Conservation (phyloP, 1,140 invertebrate species). For the Euura lappo region DNA sequence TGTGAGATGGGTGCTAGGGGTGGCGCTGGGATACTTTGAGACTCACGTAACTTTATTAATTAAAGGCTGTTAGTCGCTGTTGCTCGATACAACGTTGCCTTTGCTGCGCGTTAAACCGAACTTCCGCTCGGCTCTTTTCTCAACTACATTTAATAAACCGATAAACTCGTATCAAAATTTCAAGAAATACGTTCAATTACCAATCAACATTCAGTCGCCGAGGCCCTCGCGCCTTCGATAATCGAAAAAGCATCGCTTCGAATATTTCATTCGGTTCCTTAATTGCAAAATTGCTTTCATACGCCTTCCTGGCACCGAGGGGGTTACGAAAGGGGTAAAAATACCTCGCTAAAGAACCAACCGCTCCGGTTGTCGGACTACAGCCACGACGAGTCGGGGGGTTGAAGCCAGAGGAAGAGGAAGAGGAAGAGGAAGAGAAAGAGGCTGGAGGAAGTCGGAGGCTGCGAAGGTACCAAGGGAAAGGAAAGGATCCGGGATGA, state of each 20-base stretch:
- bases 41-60: slow-evolving; percentile 59
- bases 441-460: slow-evolving; percentile 9
- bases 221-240: not conserved
- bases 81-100: slow-evolving; percentile 43
- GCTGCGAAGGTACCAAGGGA: slow-evolving; percentile 38
- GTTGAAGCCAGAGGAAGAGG: slow-evolving; percentile 4
- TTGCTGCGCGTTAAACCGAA: not conserved
- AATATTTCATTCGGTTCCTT: not conserved
- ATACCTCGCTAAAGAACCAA: slow-evolving; percentile 36
- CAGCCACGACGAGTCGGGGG: not conserved
- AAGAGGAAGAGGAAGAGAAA: slow-evolving; percentile 26
- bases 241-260: not conserved
- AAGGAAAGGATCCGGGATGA: slow-evolving; percentile 34
- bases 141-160: too few relatives aligned
- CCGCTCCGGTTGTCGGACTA: slow-evolving; percentile 20
- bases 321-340: slow-evolving; percentile 20
- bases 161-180: too few relatives aligned
- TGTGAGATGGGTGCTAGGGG: not conserved
- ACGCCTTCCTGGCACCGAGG: not conserved
- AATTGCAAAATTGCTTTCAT: not conserved
- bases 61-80: slow-evolving; percentile 56
- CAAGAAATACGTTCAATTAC: too few relatives aligned
- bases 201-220: not conserved
- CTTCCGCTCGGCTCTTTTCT: too few relatives aligned
- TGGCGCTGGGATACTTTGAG: not conserved